Percentiles rank a stretch among this genome's conserved stretches.
phyloP scores from a whole-genome alignment of 2,113 vertebrate species.

The Erinaceus europaeus region DNA sequence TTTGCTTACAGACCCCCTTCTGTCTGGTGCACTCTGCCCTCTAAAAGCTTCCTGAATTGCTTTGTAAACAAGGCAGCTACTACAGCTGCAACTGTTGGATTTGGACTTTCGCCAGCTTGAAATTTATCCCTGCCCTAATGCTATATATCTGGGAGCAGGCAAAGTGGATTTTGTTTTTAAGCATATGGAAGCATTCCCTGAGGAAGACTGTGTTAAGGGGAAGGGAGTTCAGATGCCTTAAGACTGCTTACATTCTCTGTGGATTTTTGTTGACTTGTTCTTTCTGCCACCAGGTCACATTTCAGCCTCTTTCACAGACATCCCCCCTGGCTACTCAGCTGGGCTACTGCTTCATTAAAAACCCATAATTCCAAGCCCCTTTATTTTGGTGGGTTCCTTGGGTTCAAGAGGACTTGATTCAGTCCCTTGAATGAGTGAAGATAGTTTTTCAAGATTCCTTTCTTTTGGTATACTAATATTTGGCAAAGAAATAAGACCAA shows the following conservation, averaged over 20 bases:
- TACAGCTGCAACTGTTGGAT: conserved; percentile 74
- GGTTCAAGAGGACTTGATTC: conserved; percentile 47
- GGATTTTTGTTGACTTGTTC: conserved; percentile 11
- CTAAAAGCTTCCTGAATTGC: conserved; percentile 78
- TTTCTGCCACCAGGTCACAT: neutral
- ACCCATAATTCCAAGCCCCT: conserved; percentile 21
- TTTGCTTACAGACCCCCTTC: conserved; percentile 73
- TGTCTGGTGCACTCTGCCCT: conserved; percentile 77
- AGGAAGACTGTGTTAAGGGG: conserved; percentile 1
- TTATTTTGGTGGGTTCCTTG: conserved; percentile 13
- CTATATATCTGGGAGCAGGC: conserved; percentile 55
- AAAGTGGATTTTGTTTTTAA: conserved; percentile 1
- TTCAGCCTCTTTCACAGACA: neutral
- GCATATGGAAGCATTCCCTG: conserved; percentile 10
- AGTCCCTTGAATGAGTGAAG: conserved; percentile 36
- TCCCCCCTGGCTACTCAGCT: neutral
- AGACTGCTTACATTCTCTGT: neutral
- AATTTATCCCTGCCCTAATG: conserved; percentile 68
- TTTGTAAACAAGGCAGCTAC: conserved; percentile 77
- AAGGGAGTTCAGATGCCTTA: neutral
- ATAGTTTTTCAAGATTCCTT: conserved; percentile 33
- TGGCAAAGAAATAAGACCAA: conserved; percentile 18
- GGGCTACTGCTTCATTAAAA: conserved; percentile 57
- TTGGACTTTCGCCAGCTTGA: conserved; percentile 73
- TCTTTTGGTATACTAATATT: conserved; percentile 49